These are phyloP conservation scores for Calephelis perditalis DNA, from an alignment of 2,888 invertebrate species.

Conservation along the genomic window DNA sequence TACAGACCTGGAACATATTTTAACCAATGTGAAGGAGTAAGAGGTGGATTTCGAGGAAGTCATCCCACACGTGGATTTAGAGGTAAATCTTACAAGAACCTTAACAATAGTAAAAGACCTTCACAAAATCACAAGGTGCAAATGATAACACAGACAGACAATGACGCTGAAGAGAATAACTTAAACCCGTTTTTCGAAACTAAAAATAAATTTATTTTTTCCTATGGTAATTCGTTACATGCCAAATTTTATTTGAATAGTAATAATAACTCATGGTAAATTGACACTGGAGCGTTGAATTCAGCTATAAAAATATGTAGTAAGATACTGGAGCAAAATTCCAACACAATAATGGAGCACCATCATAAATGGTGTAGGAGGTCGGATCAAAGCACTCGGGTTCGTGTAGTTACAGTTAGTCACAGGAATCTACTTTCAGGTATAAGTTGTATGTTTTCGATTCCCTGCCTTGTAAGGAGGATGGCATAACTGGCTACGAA, in stretches of 20 bases:
- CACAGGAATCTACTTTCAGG: neutral
- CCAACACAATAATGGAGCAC: neutral
- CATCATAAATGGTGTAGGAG: neutral
- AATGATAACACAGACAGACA: neutral
- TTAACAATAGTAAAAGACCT: neutral
- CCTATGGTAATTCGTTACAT: neutral
- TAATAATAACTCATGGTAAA: no score
- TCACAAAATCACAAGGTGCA: neutral
- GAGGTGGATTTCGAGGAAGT: neutral
- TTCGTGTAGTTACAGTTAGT: neutral
- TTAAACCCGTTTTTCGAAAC: neutral
- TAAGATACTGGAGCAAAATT: neutral
- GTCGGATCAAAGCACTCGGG: neutral
- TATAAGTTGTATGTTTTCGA: neutral
- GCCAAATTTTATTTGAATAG: neutral
- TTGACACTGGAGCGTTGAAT: neutral
- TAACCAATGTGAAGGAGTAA: no score
- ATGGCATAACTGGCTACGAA: neutral
- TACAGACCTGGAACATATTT: no score
- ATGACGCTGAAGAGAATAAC: neutral
- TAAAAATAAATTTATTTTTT: neutral
- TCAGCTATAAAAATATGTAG: neutral
- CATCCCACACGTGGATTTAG: neutral
- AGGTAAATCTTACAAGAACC: neutral
- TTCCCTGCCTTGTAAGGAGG: neutral